Percentiles rank a stretch among this genome's conserved stretches.
Conservation (phyloP, 1,140 invertebrate species). For the Cotesia glomerata region DNA sequence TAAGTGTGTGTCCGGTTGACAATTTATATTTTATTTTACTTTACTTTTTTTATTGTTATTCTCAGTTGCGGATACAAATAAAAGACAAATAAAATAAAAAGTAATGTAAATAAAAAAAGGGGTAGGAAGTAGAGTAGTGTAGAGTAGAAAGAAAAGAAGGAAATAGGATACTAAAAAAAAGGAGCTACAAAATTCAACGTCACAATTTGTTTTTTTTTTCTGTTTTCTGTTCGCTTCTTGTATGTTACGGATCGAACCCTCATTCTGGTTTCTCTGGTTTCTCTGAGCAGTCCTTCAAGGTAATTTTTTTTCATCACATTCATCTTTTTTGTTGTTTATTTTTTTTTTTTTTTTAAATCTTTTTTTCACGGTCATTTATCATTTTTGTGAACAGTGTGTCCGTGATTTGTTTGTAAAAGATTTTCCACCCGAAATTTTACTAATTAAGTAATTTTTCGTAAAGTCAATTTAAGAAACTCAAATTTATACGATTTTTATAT, state of each 20-base stretch:
- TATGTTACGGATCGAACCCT: conserved; percentile 53
- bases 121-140: not conserved
- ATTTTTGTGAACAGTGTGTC: not conserved
- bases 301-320: conserved; percentile 47
- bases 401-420: not conserved
- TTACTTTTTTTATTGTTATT: not conserved
- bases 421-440: no score
- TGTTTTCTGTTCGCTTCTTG: conserved; percentile 59
- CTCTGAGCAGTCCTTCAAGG: conserved; percentile 59
- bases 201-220: conserved; percentile 45
- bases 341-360: conserved; percentile 45
- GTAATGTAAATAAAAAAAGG: not conserved
- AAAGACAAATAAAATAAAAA: not conserved
- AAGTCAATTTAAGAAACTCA: no score
- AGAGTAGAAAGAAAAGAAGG: conserved; percentile 7
- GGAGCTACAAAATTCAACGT: conserved; percentile 51
- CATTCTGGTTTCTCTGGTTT: conserved; percentile 50
- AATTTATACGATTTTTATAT: no score
- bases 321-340: conserved; percentile 6
- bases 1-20: not conserved
- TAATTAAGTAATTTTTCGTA: no score
- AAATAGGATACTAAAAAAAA: conserved; percentile 10
- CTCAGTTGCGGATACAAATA: not conserved
- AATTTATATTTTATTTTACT: not conserved
- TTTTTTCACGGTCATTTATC: conserved; percentile 20